phyloP scores from a whole-genome alignment of 2,113 vertebrate species.

The Alces alces region DNA sequence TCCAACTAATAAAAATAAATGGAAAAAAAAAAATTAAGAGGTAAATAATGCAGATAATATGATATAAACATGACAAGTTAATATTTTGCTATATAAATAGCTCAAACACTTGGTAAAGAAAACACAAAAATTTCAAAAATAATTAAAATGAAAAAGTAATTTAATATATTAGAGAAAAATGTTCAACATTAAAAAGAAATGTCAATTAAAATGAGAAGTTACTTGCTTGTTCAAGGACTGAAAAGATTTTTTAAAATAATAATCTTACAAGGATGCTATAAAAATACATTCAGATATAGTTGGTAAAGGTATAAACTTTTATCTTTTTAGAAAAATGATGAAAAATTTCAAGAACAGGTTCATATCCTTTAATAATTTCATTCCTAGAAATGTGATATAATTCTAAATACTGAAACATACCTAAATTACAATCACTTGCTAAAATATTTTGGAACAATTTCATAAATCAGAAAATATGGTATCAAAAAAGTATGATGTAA shows the following conservation, averaged over 20 bases:
- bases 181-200: constrained; percentile 21
- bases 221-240: background rate
- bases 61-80: background rate
- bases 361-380: background rate
- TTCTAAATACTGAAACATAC: background rate
- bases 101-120: constrained; percentile 1
- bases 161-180: constrained; percentile 10
- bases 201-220: constrained; percentile 16
- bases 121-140: constrained; percentile 30
- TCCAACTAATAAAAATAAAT: no score
- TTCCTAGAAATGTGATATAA: background rate
- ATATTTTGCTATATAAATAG: background rate
- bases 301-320: background rate
- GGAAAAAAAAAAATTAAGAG: constrained; percentile 5
- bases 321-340: background rate
- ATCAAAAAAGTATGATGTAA: background rate
- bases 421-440: background rate
- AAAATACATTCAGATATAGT: background rate
- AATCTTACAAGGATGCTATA: background rate
- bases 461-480: constrained; percentile 9
- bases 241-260: background rate
- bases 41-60: background rate
- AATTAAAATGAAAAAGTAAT: constrained; percentile 27
- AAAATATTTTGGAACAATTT: background rate
- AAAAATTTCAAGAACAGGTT: constrained; percentile 27